These are phyloP conservation scores for Alethe diademata DNA, from an alignment of 2,113 vertebrate species.

Conservation along the genomic window DNA sequence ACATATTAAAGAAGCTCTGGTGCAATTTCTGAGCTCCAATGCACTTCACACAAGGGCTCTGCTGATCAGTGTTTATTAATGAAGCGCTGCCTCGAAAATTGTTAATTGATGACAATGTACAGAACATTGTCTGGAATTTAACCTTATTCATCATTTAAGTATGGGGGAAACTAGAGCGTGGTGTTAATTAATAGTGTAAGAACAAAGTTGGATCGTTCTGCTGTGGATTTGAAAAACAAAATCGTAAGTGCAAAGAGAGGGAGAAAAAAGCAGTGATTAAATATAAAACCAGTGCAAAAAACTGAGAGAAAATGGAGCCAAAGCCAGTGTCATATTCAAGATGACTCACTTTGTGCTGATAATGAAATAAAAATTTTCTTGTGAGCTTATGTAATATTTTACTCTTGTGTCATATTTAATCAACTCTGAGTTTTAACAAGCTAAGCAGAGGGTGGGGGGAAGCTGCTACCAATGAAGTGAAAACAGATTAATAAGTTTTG, in stretches of 20 bases:
- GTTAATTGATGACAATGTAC: conserved; percentile 79
- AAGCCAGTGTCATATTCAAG: conserved; percentile 65
- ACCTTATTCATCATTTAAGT: conserved; percentile 82
- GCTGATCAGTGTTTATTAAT: conserved; percentile 80
- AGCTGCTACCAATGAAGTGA: conserved; percentile 20
- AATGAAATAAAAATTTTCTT: conserved; percentile 68
- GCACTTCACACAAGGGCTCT: conserved; percentile 46
- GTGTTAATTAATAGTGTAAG: conserved; percentile 79
- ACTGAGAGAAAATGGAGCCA: conserved; percentile 54
- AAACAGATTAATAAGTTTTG: conserved; percentile 48
- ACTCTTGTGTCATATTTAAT: conserved; percentile 68
- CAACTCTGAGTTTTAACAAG: conserved; percentile 51
- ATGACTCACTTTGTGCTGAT: conserved; percentile 72
- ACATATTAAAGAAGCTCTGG: neutral
- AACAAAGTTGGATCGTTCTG: conserved; percentile 67
- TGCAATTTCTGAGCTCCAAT: conserved; percentile 50
- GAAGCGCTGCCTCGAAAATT: conserved; percentile 74
- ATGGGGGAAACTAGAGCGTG: conserved; percentile 68
- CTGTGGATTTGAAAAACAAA: conserved; percentile 43
- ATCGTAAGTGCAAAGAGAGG: neutral
- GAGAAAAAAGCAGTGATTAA: conserved; percentile 52
- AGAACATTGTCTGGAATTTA: conserved; percentile 78
- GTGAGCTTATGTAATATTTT: conserved; percentile 59
- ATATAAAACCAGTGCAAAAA: conserved; percentile 49
- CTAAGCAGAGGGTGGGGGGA: neutral